Evolutionary conservation across 2,797 vertebrate species (phyloP).

Genomic region (Threskiornis aethiopicus): DNA sequence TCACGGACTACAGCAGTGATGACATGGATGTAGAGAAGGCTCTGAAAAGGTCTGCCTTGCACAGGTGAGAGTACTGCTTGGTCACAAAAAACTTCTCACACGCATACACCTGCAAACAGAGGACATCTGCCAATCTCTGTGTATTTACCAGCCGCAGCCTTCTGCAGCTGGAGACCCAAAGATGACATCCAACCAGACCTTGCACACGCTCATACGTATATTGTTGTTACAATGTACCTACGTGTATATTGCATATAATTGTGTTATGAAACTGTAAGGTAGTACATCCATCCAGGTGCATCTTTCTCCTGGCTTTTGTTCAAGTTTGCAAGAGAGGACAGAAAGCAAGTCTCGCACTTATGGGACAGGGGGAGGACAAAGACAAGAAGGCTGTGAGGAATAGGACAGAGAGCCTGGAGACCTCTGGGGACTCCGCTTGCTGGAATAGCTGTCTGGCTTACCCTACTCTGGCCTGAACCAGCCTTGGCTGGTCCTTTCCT

Average conservation of each 20-base stretch:
- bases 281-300: background rate
- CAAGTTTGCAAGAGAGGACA: background rate
- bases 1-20: constrained; percentile 89
- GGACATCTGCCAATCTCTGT: background rate
- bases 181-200: background rate
- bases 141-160: background rate
- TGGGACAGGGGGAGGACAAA: background rate
- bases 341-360: background rate
- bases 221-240: background rate
- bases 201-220: background rate
- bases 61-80: constrained; percentile 72
- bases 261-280: background rate
- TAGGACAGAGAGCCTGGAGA: background rate
- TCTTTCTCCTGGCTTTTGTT: background rate
- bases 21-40: constrained; percentile 89
- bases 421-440: background rate
- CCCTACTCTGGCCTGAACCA: background rate
- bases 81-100: background rate
- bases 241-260: background rate
- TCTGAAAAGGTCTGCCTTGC: constrained; percentile 82
- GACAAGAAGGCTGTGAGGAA: background rate
- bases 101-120: background rate
- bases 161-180: background rate
- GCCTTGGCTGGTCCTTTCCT: background rate
- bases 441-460: background rate